Percentiles rank a stretch among this genome's conserved stretches.
Conservation (phyloP, 2,888 invertebrate genomes). For the Anthrax anthrax region DNA sequence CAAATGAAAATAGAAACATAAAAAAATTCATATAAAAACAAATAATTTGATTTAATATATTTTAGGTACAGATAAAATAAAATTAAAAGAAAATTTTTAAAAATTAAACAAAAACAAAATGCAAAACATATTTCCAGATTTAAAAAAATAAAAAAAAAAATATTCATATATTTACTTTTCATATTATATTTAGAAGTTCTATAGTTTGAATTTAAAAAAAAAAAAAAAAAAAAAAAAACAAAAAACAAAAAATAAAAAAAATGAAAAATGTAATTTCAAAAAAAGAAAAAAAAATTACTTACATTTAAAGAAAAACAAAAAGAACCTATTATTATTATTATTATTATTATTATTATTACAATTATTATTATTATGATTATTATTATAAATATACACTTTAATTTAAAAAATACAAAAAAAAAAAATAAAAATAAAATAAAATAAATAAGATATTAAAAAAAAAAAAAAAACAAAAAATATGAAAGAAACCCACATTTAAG, state of each 20-base stretch:
- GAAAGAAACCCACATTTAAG: background rate
- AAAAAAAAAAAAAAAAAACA: background rate
- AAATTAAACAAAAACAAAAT: too few relatives aligned
- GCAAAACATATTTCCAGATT: too few relatives aligned
- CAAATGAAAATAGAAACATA: too few relatives aligned
- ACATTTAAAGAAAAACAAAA: background rate
- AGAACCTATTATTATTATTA: background rate
- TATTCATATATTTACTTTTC: background rate
- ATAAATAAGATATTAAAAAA: background rate
- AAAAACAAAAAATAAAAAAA: background rate
- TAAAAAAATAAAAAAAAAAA: background rate
- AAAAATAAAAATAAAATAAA: background rate
- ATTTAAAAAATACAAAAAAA: background rate
- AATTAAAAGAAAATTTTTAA: too few relatives aligned
- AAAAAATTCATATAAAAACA: too few relatives aligned
- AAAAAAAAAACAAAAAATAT: background rate
- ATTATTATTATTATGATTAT: background rate
- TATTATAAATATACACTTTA: background rate
- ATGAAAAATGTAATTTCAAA: background rate
- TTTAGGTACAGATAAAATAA: too few relatives aligned
- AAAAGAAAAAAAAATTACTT: background rate
- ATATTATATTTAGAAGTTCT: too few relatives aligned
- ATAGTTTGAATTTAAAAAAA: too few relatives aligned
- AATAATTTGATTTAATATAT: too few relatives aligned
- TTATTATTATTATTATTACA: too few relatives aligned